Conservation (phyloP, 2,113 vertebrate genomes). For the Corythoichthys haematopterus region DNA sequence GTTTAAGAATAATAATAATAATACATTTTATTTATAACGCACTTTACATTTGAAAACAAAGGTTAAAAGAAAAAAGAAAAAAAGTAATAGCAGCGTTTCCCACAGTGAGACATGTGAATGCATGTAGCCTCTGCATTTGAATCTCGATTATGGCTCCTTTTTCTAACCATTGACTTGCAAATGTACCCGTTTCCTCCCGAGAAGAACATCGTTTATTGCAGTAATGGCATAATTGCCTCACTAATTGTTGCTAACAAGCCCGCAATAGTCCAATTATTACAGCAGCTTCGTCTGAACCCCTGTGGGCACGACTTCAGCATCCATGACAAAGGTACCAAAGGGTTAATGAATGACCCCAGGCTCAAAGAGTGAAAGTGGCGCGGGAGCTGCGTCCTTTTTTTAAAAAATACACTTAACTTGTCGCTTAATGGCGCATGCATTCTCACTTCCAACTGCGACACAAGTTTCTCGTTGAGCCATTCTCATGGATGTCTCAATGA, state of each 20-base stretch:
- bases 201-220: conserved; percentile 71
- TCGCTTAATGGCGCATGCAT: conserved; percentile 55
- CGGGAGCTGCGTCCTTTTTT: conserved; percentile 23
- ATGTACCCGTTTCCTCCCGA: conserved; percentile 42
- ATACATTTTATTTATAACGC: too few relatives aligned
- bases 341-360: conserved; percentile 73
- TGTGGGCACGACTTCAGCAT: conserved; percentile 35
- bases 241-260: conserved; percentile 80
- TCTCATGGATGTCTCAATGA: conserved; percentile 49
- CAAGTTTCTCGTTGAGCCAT: conserved; percentile 57
- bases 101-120: conserved; percentile 1
- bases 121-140: neutral
- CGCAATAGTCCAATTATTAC: conserved; percentile 71
- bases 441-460: conserved; percentile 46
- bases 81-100: neutral
- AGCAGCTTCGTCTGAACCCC: conserved; percentile 44
- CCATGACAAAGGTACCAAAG: conserved; percentile 61
- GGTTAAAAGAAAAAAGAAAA: too few relatives aligned
- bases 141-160: conserved; percentile 1
- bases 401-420: conserved; percentile 69
- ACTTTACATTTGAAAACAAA: too few relatives aligned
- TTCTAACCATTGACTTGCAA: conserved; percentile 65
- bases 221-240: conserved; percentile 78
- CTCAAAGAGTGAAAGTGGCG: conserved; percentile 57
- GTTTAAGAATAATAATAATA: too few relatives aligned